phyloP scores from a whole-genome alignment of 1,140 invertebrate species.

The Copidosoma floridanum region DNA sequence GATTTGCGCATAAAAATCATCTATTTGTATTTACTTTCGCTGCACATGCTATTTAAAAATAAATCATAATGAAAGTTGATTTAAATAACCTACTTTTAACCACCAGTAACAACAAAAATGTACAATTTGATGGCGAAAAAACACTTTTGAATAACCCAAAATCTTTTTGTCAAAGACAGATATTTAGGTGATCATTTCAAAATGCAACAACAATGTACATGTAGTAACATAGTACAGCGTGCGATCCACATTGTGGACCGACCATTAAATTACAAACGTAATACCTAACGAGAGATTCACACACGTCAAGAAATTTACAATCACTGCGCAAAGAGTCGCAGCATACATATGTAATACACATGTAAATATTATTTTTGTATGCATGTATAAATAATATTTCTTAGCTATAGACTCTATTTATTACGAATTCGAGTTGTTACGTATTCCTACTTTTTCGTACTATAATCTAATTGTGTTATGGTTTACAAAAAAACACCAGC shows the following conservation, averaged over 20 bases:
- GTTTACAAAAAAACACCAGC: neutral
- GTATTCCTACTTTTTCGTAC: no score
- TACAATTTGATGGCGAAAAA: neutral
- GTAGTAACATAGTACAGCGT: neutral
- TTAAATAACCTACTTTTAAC: neutral
- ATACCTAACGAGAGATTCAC: constrained; percentile 17
- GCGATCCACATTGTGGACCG: no score
- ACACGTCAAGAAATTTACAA: constrained; percentile 18
- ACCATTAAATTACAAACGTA: constrained; percentile 1
- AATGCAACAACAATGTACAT: constrained; percentile 2
- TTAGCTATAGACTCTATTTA: no score
- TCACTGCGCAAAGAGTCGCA: constrained; percentile 5
- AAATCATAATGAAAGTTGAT: neutral
- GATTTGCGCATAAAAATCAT: no score
- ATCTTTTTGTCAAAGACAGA: neutral
- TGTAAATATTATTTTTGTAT: no score
- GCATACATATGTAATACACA: no score
- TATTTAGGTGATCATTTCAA: neutral
- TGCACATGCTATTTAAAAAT: no score
- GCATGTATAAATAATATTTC: no score
- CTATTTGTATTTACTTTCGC: no score
- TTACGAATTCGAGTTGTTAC: no score
- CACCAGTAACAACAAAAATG: neutral
- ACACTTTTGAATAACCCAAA: no score
- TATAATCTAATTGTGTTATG: no score